Evolutionary conservation across 1,140 invertebrate genomes (phyloP).

Genomic region (Pseudomyrmex cubaensis): DNA sequence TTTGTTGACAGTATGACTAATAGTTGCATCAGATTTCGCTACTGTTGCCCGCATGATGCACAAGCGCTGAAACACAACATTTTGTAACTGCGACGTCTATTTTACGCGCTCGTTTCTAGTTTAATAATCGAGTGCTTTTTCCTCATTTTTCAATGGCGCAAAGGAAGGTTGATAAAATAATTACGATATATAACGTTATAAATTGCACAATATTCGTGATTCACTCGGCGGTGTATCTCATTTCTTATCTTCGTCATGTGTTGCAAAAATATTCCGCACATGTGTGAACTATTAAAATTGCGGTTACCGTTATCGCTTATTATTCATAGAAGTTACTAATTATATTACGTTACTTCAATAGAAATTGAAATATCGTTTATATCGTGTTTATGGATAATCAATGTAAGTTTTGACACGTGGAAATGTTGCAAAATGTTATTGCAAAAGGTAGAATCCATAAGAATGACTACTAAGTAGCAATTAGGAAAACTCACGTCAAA

Average conservation of each 20-base stretch:
- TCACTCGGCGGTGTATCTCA: neutral
- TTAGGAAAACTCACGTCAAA: slow-evolving; percentile 1
- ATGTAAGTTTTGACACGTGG: neutral
- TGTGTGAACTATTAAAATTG: neutral
- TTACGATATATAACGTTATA: neutral
- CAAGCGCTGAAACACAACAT: neutral
- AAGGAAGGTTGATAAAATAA: neutral
- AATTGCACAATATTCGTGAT: slow-evolving; percentile 12
- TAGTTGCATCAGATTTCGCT: slow-evolving; percentile 44
- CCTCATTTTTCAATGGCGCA: neutral
- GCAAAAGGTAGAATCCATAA: neutral
- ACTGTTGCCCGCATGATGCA: neutral
- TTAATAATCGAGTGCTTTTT: slow-evolving; percentile 13
- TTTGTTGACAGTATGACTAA: slow-evolving; percentile 32
- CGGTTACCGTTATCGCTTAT: neutral
- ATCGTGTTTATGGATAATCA: neutral
- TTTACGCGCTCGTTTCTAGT: neutral
- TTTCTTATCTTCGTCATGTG: neutral
- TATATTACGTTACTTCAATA: neutral
- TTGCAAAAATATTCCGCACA: neutral
- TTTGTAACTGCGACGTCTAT: slow-evolving; percentile 5
- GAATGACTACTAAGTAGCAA: slow-evolving; percentile 12
- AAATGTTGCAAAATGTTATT: neutral
- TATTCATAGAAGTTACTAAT: neutral
- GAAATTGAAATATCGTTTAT: neutral